Conservation (phyloP, 2,797 vertebrate species). For the Toxotes lorentzi region DNA sequence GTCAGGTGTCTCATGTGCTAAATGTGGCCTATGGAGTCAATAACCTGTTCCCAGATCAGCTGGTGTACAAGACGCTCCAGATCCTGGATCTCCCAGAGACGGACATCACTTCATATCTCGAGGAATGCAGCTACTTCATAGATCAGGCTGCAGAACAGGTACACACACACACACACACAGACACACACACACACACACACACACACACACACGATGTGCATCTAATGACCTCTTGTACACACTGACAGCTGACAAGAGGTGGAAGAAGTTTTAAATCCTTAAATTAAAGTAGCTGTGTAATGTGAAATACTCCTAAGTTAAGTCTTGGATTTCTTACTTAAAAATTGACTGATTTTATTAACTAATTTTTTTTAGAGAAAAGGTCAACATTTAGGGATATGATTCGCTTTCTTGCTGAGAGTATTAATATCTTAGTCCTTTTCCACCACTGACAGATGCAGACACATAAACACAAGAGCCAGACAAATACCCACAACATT, state of each 20-base stretch:
- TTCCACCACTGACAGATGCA: neutral
- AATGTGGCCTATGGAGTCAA: constrained; percentile 93
- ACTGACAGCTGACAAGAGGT: neutral
- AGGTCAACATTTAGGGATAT: no score
- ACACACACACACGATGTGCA: neutral
- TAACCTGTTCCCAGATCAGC: constrained; percentile 88
- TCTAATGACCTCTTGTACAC: neutral
- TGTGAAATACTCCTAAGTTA: neutral
- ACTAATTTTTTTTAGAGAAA: no score
- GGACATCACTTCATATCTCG: constrained; percentile 89
- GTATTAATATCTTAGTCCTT: neutral
- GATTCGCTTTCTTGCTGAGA: no score
- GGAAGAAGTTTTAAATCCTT: neutral
- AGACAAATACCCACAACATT: constrained; percentile 1
- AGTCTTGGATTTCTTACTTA: no score
- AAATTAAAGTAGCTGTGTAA: neutral
- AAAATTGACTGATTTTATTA: no score
- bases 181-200: constrained; percentile 6
- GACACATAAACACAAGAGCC: neutral
- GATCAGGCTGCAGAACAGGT: constrained; percentile 89
- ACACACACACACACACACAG: constrained; percentile 15
- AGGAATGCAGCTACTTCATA: constrained; percentile 93
- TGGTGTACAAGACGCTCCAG: constrained; percentile 89
- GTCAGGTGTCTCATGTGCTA: constrained; percentile 94
- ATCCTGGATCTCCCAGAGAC: constrained; percentile 95